Percentiles rank a stretch among this genome's conserved stretches.
Evolutionary conservation across 2,888 invertebrate species (phyloP).

Genomic region (Norana najaformis): DNA sequence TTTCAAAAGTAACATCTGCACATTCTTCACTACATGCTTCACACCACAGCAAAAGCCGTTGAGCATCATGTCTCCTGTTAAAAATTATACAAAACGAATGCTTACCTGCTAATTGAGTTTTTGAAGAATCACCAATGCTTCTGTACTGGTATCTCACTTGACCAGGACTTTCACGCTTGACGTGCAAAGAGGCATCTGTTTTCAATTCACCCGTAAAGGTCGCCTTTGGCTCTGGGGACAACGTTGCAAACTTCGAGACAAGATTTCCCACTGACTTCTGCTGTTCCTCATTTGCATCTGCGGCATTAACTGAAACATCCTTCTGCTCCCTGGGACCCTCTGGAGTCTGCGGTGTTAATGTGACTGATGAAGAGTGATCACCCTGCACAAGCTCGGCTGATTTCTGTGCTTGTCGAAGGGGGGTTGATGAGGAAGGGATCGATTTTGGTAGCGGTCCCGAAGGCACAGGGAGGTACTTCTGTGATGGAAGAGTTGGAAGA

Average conservation of each 20-base stretch:
- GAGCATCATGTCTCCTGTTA: background rate
- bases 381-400: background rate
- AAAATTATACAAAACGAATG: background rate
- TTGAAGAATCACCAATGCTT: background rate
- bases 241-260: background rate
- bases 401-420: background rate
- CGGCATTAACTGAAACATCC: background rate
- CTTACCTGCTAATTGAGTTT: background rate
- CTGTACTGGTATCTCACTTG: background rate
- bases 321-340: background rate
- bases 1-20: background rate
- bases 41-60: background rate
- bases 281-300: background rate
- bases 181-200: background rate
- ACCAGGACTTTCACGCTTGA: slow-evolving; percentile 4
- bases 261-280: background rate
- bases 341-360: background rate
- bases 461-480: slow-evolving; percentile 15
- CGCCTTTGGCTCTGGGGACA: background rate
- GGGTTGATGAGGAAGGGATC: background rate
- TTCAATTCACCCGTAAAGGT: background rate
- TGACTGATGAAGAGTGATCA: background rate
- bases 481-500: background rate
- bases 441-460: background rate
- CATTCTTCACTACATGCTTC: background rate